A percentile compares a stretch with the other conserved stretches of the same genome.
Evolutionary conservation across 2,113 vertebrate genomes (phyloP).

Genomic region (Stigmatopora argus): DNA sequence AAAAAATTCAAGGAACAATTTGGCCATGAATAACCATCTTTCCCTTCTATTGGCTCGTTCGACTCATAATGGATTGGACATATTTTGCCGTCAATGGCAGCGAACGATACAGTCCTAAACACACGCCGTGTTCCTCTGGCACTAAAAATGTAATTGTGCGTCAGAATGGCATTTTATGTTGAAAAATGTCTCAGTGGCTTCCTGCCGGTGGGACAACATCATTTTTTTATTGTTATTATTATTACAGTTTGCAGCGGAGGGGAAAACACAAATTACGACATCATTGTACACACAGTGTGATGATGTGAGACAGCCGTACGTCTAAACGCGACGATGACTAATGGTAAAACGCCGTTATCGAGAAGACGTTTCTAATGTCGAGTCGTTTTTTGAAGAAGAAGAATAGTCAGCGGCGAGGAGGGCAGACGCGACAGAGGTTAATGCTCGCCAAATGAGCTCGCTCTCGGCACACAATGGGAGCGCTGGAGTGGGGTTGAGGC

Average conservation of each 20-base stretch:
- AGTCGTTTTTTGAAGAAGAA: background rate
- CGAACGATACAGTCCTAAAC: conserved; percentile 27
- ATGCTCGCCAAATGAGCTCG: conserved; percentile 42
- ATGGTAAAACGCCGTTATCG: too few species aligned
- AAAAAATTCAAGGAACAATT: background rate
- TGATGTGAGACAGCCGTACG: background rate
- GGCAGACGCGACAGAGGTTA: conserved; percentile 44
- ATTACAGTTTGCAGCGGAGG: background rate
- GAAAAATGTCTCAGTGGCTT: conserved; percentile 22
- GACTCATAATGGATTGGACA: too few species aligned
- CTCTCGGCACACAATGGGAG: conserved; percentile 35
- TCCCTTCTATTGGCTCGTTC: too few species aligned
- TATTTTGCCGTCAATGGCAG: background rate
- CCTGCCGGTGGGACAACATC: conserved; percentile 19
- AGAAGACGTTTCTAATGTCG: too few species aligned
- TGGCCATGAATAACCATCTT: too few species aligned
- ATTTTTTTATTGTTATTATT: conserved; percentile 20
- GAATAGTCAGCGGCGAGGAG: conserved; percentile 7
- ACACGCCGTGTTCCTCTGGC: conserved; percentile 34
- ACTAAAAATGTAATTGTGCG: conserved; percentile 21
- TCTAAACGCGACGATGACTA: too few species aligned
- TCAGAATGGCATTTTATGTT: conserved; percentile 33
- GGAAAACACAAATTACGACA: background rate
- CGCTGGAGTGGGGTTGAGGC: conserved; percentile 25
- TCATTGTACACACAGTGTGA: background rate